phyloP scores from a whole-genome alignment of 2,888 invertebrate species.

The Tryphoninae sp. region DNA sequence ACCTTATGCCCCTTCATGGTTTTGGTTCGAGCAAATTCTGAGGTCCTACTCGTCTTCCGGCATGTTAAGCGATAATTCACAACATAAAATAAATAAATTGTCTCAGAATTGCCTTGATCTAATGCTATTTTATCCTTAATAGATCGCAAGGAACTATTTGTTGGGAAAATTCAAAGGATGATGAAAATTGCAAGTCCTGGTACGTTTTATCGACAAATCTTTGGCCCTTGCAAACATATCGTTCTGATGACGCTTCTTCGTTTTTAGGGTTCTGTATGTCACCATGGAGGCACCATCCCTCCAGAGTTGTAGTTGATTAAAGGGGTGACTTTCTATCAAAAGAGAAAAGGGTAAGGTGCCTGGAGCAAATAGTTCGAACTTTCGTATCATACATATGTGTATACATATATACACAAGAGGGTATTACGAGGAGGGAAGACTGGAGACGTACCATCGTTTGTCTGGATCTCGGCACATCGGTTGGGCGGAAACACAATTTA shows the following conservation, averaged over 20 bases:
- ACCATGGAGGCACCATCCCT: neutral
- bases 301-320: neutral
- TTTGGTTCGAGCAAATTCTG: slow-evolving; percentile 22
- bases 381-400: slow-evolving; percentile 2
- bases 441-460: slow-evolving; percentile 67
- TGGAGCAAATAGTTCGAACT: slow-evolving; percentile 9
- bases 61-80: neutral
- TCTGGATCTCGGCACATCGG: slow-evolving; percentile 66
- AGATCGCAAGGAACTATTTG: too few species aligned
- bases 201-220: neutral
- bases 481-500: slow-evolving; percentile 70
- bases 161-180: too few species aligned
- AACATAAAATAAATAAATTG: too few species aligned
- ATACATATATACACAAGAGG: neutral
- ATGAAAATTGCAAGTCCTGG: neutral
- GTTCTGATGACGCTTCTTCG: neutral
- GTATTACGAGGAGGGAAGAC: slow-evolving; percentile 20
- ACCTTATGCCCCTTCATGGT: slow-evolving; percentile 38
- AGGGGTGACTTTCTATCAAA: slow-evolving; percentile 16
- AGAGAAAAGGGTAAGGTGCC: neutral
- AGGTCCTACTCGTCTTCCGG: neutral
- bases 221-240: neutral
- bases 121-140: too few species aligned
- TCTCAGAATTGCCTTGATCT: neutral
- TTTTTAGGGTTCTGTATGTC: neutral